Conservation (phyloP, 2,113 vertebrate species). For the Trichechus manatus region DNA sequence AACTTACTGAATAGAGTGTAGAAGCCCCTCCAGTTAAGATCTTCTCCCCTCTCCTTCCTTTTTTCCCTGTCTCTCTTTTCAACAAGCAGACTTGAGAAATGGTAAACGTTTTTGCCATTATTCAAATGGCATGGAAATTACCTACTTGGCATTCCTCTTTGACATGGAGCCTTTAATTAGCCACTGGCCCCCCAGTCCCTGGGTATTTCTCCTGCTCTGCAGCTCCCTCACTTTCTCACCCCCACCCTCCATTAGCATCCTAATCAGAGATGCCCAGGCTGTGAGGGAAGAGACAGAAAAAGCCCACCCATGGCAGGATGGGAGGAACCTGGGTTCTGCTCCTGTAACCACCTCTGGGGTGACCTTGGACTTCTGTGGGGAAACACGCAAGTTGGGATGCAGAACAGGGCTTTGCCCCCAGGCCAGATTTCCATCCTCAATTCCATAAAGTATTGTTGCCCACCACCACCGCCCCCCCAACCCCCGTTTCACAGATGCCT, state of each 20-base stretch:
- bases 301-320: not conserved
- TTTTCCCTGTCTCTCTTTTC: slow-evolving; percentile 6
- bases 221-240: slow-evolving; percentile 12
- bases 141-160: slow-evolving; percentile 83
- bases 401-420: not conserved
- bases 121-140: slow-evolving; percentile 84
- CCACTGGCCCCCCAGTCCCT: slow-evolving; percentile 65
- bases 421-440: not conserved
- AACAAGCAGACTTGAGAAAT: slow-evolving; percentile 74
- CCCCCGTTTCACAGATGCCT: not conserved
- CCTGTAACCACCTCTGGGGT: not conserved
- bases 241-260: slow-evolving; percentile 67
- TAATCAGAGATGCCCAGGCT: slow-evolving; percentile 61
- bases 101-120: slow-evolving; percentile 80
- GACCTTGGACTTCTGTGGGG: not conserved
- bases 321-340: not conserved
- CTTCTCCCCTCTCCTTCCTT: not conserved
- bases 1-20: not conserved
- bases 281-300: slow-evolving; percentile 6
- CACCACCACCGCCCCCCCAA: too few species aligned
- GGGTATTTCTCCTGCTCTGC: slow-evolving; percentile 57
- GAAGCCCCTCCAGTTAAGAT: not conserved
- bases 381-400: not conserved
- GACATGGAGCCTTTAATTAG: slow-evolving; percentile 83
- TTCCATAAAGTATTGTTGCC: not conserved